Conservation (phyloP, 2,888 invertebrate species). For the Caenorhabditis uteleia region DNA sequence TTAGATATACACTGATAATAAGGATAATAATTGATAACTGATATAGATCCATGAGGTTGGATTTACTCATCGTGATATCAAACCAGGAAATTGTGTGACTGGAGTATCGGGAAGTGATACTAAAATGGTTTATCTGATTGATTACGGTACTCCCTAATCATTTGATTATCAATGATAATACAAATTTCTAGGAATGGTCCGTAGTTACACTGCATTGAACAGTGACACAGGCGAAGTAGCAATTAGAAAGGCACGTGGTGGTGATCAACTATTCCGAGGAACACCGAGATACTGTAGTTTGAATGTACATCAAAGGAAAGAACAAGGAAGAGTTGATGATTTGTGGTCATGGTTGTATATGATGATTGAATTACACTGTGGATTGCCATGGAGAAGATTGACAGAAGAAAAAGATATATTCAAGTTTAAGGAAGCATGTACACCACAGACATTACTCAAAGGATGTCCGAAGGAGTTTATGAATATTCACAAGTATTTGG, state of each 20-base stretch:
- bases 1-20: too few relatives aligned
- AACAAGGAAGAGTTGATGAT: constrained; percentile 51
- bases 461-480: constrained; percentile 44
- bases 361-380: constrained; percentile 48
- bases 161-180: not conserved
- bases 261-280: constrained; percentile 48
- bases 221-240: constrained; percentile 22
- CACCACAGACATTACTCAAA: constrained; percentile 26
- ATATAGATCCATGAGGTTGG: constrained; percentile 51
- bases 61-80: constrained; percentile 54
- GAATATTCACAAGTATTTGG: constrained; percentile 42
- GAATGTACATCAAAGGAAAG: constrained; percentile 44
- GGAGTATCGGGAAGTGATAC: constrained; percentile 40
- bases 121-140: constrained; percentile 45
- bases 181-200: constrained; percentile 47
- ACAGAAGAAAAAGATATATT: constrained; percentile 45
- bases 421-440: constrained; percentile 24
- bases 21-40: too few relatives aligned
- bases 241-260: constrained; percentile 36
- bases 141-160: too few relatives aligned
- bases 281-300: constrained; percentile 51
- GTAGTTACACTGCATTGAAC: constrained; percentile 34
- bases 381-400: constrained; percentile 47
- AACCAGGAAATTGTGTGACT: constrained; percentile 55
- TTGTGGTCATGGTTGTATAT: constrained; percentile 54